Conservation (phyloP, 2,797 vertebrate species). For the Eurystomus glaucurus region DNA sequence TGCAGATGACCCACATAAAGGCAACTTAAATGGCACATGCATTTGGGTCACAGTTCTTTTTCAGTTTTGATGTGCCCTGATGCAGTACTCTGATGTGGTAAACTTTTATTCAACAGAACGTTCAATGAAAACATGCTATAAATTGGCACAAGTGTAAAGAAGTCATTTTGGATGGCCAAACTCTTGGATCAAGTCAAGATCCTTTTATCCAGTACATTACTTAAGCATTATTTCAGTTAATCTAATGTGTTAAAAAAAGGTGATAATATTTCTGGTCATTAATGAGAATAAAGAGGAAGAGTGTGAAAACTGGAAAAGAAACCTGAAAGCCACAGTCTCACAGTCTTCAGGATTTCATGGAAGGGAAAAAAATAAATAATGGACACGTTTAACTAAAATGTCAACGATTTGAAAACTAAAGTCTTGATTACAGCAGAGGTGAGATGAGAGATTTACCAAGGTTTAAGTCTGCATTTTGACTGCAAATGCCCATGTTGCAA, state of each 20-base stretch:
- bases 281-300: background rate
- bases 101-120: rapidly evolving
- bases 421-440: background rate
- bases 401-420: background rate
- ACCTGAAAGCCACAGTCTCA: too few species aligned
- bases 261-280: background rate
- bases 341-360: background rate
- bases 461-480: background rate
- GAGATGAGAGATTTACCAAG: background rate
- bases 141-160: background rate
- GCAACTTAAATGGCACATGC: background rate
- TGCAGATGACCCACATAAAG: background rate
- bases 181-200: background rate
- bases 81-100: background rate
- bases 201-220: background rate
- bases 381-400: background rate
- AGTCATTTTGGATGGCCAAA: background rate
- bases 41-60: background rate
- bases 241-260: background rate
- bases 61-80: background rate
- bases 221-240: background rate
- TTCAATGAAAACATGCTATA: background rate
- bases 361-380: background rate
- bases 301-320: background rate
- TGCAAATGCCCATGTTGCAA: background rate